Evolutionary conservation across 2,888 invertebrate species (phyloP).

Genomic region (Autographa pulchrina): DNA sequence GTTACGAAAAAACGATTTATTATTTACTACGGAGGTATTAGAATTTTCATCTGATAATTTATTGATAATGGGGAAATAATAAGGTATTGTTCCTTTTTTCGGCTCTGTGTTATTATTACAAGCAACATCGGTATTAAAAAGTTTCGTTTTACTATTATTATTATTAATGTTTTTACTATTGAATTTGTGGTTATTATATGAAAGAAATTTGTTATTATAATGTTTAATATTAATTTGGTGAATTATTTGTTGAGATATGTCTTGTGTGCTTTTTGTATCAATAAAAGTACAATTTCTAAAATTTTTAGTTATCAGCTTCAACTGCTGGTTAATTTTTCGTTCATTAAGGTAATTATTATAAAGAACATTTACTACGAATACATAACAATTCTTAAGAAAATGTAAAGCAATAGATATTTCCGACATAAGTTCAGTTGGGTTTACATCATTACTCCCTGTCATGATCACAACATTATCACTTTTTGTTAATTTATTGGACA

Average conservation of each 20-base stretch:
- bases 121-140: not conserved
- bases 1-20: slow-evolving; percentile 6
- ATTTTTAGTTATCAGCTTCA: slow-evolving; percentile 16
- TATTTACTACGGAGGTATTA: not conserved
- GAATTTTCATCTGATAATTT: not conserved
- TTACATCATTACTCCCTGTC: slow-evolving; percentile 15
- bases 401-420: slow-evolving; percentile 16
- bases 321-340: slow-evolving; percentile 7
- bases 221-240: slow-evolving; percentile 6
- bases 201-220: slow-evolving; percentile 12
- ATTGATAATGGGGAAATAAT: slow-evolving; percentile 11
- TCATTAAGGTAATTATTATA: slow-evolving; percentile 16
- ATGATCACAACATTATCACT: slow-evolving; percentile 3
- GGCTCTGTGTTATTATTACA: not conserved
- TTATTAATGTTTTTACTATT: not conserved
- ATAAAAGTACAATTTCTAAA: slow-evolving; percentile 13
- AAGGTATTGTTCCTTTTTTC: slow-evolving; percentile 18
- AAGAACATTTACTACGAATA: slow-evolving; percentile 10
- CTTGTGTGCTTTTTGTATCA: not conserved
- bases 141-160: not conserved
- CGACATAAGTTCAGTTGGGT: slow-evolving; percentile 15
- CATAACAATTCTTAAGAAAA: slow-evolving; percentile 12
- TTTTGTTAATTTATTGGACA: not conserved
- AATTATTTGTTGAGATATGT: slow-evolving; percentile 12
- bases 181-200: slow-evolving; percentile 8